Evolutionary conservation across 1,140 invertebrate species (phyloP), one percentile per base, ranked within the genome.

Genomic region (Diorhabda elongata): DNA sequence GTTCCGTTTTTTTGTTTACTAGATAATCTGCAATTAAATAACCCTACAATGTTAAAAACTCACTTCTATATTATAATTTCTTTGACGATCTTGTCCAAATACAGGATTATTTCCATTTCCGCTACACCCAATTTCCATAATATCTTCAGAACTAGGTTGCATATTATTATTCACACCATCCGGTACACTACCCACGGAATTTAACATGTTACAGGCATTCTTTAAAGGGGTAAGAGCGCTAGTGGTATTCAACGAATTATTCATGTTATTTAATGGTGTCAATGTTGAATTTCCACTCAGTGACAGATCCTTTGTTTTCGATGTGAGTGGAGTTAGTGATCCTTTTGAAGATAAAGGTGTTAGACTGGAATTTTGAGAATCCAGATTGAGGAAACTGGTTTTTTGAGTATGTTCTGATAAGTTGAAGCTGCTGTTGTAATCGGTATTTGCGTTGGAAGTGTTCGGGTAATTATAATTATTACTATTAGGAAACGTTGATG

Each of bases 351-450:
- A 70, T 11, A 74, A 66, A 52, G 6, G 6, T 6, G 60, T 67
- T 68, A 5, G 73, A 56, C 42, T 44, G 11, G 42, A n/a, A 67
- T 62, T 69, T 59, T 74, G 73, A 59, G 61, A 69, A 63, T 74
- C 73, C 44, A 74, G 44, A 69, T 74, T 74, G 62, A 74, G 64
- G 6, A 74, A 66, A 47, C 64, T 74, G 3, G 58, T 71, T 63
- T 66, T 63, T 11, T 59, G 57, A 59, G 57, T 67, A 5, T 59
- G 58, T 45, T 69, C 68, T 41, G 58, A 60, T 26, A 66, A 61
- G 56, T 70, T 67, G 8, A 66, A 70, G 52, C 58, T 47, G n/a
- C 58, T 44, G 58, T 64, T 69, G 42, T 69, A 61, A 9, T 64
- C 42, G 6, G 57, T 59, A 43, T 52, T 69, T 56, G 68, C 58